phyloP scores from a whole-genome alignment of 2,888 invertebrate genomes.

The Drosophila glabriapex region DNA sequence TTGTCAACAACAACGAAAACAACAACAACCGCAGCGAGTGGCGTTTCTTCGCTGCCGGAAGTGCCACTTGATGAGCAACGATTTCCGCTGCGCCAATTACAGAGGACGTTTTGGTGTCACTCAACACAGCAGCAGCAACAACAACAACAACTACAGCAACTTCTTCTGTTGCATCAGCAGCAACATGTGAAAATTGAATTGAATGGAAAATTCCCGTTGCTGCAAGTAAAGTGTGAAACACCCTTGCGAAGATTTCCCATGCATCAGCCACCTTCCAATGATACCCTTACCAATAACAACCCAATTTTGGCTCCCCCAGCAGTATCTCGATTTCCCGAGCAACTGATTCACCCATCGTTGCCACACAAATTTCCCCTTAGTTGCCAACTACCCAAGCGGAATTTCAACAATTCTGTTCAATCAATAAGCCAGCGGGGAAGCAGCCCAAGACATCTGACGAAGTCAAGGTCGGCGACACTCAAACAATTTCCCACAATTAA shows the following conservation, averaged over 20 bases:
- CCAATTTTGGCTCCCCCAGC: neutral
- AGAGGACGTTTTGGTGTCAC: slow-evolving; percentile 15
- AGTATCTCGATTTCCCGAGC: slow-evolving; percentile 30
- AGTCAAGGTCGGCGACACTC: slow-evolving; percentile 21
- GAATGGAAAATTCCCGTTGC: slow-evolving; percentile 38
- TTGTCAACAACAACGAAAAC: slow-evolving; percentile 27
- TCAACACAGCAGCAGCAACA: slow-evolving; percentile 13
- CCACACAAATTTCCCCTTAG: slow-evolving; percentile 50
- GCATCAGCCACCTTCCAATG: slow-evolving; percentile 12
- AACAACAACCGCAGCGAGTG: slow-evolving; percentile 29
- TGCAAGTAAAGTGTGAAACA: neutral
- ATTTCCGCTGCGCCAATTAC: slow-evolving; percentile 55
- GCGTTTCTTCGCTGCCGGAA: slow-evolving; percentile 52
- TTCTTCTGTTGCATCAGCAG: neutral
- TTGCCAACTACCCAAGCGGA: slow-evolving; percentile 46
- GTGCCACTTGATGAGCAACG: slow-evolving; percentile 48
- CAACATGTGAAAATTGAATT: neutral
- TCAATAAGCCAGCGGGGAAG: slow-evolving; percentile 28
- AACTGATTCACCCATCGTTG: slow-evolving; percentile 37
- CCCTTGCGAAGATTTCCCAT: slow-evolving; percentile 24
- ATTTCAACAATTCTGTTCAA: slow-evolving; percentile 45
- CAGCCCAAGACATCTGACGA: slow-evolving; percentile 8
- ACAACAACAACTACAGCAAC: slow-evolving; percentile 3
- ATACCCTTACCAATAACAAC: neutral
- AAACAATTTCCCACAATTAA: slow-evolving; percentile 72